Base-by-base conservation (phyloP, 2,888 invertebrate species). In the Hypolimnas misippus region DNA sequence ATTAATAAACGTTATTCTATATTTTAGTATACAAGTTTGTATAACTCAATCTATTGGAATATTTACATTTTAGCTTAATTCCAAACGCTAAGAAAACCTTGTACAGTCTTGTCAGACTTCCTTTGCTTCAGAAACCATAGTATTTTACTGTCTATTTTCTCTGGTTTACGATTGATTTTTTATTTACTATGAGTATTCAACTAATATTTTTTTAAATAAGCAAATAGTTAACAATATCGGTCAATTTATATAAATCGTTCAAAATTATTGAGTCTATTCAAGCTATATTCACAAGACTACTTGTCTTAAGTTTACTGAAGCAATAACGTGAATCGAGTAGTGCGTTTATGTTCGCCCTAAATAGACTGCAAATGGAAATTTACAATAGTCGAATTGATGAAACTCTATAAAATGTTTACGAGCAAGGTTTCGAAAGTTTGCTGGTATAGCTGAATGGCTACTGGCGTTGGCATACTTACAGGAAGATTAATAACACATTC, bases 401-500 rank as follows among this genome's bases (percentile, higher is more conserved):
- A 78, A 60, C 66, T 62, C 76, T 73, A 81, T 85, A 83, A 86
- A 86, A 82, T 78, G 66, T 87, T 86, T 84, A 87, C 78, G 82
- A 82, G 66, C 72, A 62, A 64, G 71, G 78, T 82, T 82, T 76
- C 75, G 76, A 76, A 83, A 81, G 72, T 77, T 77, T 73, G 63
- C 58, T 60, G 46, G 51, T 51, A n/a, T 35, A 57, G 16, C 46
- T 29, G 21, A 57, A 64, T 51, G 31, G 55, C 49, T 31, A 56
- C 49, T 44, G 56, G 38, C 51, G 51, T 40, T 56, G 59, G 49
- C 62, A 62, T 56, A 59, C 46, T 55, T 51, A 49, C 31, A 38
- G 38, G 40, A 33, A 50, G 52, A 65, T 42, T 57, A 59, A 56
- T 31, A 58, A 52, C 42, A n/a, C 31, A 54, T 58, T 29, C 49